phyloP scores from a whole-genome alignment of 2,797 vertebrate species.

The Pogoniulus pusillus region DNA sequence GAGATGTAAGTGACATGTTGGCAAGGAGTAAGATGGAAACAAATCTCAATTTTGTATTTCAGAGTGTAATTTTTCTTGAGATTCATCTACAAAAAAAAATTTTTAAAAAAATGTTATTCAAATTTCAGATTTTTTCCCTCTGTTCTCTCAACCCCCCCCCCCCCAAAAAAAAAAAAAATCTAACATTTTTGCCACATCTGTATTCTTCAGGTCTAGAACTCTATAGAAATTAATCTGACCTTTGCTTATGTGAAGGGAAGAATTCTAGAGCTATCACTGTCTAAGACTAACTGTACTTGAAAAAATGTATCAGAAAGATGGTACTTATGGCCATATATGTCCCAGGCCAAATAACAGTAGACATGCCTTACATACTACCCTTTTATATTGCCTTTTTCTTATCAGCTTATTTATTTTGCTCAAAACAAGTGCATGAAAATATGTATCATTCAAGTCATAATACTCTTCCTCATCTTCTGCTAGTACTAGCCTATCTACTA shows the following conservation, averaged over 20 bases:
- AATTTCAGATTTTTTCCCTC: neutral
- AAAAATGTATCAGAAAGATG: neutral
- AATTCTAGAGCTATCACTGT: neutral
- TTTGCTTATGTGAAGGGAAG: neutral
- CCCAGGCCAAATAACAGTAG: neutral
- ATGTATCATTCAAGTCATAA: neutral
- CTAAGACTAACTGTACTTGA: neutral
- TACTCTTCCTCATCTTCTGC: neutral
- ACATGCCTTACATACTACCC: neutral
- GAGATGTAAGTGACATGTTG: neutral
- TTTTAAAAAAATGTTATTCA: neutral
- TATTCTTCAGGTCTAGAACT: neutral
- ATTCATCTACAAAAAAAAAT: neutral
- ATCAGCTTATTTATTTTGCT: neutral
- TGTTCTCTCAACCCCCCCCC: neutral
- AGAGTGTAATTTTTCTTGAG: neutral
- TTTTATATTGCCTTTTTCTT: neutral
- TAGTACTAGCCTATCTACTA: neutral
- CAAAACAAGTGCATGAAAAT: neutral
- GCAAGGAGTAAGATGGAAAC: neutral
- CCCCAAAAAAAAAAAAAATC: neutral
- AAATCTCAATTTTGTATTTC: neutral
- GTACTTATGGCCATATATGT: neutral
- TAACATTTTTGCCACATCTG: neutral
- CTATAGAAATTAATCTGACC: neutral